phyloP scores from a whole-genome alignment of 2,113 vertebrate species.

The Lamprotornis superbus region DNA sequence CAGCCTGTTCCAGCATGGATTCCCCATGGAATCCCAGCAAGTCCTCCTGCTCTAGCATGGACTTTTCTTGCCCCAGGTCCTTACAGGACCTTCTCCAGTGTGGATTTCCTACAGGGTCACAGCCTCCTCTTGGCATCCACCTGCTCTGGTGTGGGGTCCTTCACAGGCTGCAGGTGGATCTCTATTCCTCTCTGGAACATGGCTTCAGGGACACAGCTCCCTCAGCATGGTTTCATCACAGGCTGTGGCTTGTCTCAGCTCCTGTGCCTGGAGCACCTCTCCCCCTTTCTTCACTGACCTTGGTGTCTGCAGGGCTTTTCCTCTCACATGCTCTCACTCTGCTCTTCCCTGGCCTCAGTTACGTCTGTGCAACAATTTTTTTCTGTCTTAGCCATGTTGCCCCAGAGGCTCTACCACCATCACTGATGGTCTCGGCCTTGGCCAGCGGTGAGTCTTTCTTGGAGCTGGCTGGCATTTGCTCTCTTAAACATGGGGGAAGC shows the following conservation, averaged over 20 bases:
- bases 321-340: neutral
- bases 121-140: neutral
- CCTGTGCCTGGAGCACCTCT: neutral
- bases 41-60: neutral
- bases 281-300: neutral
- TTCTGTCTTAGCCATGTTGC: neutral
- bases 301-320: neutral
- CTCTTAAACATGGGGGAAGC: neutral
- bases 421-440: neutral
- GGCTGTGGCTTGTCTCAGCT: neutral
- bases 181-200: neutral
- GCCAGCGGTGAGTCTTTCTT: neutral
- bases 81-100: neutral
- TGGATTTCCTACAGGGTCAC: neutral
- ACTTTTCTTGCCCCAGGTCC: neutral
- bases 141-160: neutral
- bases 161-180: neutral
- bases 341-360: neutral
- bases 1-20: neutral
- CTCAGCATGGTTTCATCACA: neutral
- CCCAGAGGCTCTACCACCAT: neutral
- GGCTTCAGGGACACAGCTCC: neutral
- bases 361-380: neutral
- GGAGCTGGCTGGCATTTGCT: neutral
- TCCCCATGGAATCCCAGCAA: too few relatives aligned